Percentiles rank a stretch among this genome's conserved stretches.
Evolutionary conservation across 2,797 vertebrate species (phyloP).

Genomic region (Cyprinodon diabolis): DNA sequence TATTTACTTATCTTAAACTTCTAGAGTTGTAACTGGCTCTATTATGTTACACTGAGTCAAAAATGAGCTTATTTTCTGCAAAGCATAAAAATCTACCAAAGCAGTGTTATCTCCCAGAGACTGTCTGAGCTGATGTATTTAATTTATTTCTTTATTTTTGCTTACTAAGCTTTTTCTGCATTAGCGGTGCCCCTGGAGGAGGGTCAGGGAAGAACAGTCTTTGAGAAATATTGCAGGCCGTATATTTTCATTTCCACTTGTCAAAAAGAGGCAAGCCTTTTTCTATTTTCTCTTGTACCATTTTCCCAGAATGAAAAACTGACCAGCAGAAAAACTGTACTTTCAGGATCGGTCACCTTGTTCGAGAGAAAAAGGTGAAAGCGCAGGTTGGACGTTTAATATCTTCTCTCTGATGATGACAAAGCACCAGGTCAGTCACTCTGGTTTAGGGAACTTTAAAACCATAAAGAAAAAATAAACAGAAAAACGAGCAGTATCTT

Average conservation of each 20-base stretch:
- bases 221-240: conserved; percentile 29
- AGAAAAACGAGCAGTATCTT: not conserved
- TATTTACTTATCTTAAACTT: not conserved
- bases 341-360: conserved; percentile 29
- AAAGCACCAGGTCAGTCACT: not conserved
- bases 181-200: conserved; percentile 9
- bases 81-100: conserved; percentile 5
- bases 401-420: conserved; percentile 1
- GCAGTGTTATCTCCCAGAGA: not conserved
- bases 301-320: conserved; percentile 18
- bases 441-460: not conserved
- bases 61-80: not conserved
- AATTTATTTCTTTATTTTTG: conserved; percentile 2
- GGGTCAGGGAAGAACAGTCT: conserved; percentile 13
- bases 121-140: not conserved
- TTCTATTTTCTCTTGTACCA: conserved; percentile 10
- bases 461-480: not conserved
- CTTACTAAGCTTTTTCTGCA: conserved; percentile 18
- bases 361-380: conserved; percentile 22
- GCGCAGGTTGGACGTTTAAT: conserved; percentile 18
- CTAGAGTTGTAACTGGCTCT: not conserved
- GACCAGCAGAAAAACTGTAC: conserved; percentile 24
- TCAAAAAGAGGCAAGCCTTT: conserved; percentile 27
- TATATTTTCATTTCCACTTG: conserved; percentile 57
- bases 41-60: not conserved